Percentiles rank a stretch among this genome's conserved stretches.
phyloP scores from a whole-genome alignment of 2,888 invertebrate genomes.

The Eulithis prunata region DNA sequence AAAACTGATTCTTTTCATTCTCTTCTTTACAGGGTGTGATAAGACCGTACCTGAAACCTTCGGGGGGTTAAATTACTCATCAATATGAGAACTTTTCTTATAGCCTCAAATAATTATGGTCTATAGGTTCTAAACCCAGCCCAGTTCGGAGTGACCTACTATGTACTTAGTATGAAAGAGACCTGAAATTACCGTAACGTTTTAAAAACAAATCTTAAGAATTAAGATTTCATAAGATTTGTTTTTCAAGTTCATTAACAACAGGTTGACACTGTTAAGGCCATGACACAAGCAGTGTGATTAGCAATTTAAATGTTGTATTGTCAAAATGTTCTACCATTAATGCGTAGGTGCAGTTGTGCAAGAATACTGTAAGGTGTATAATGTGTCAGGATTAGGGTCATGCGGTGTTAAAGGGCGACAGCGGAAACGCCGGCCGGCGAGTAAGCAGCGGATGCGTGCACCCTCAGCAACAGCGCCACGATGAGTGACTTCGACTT shows the following conservation, averaged over 20 bases:
- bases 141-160: no score
- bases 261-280: background rate
- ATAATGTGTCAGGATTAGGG: slow-evolving; percentile 58
- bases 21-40: no score
- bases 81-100: no score
- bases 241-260: no score
- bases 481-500: slow-evolving; percentile 73
- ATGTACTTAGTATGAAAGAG: no score
- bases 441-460: slow-evolving; percentile 41
- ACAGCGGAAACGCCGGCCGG: slow-evolving; percentile 22
- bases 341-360: background rate
- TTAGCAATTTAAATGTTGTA: slow-evolving; percentile 7
- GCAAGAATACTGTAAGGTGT: slow-evolving; percentile 9
- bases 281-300: background rate
- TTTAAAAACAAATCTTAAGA: no score
- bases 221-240: no score
- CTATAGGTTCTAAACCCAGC: no score
- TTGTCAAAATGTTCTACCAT: slow-evolving; percentile 6
- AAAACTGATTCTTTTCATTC: background rate
- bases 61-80: no score
- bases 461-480: slow-evolving; percentile 52
- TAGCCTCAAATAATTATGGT: no score
- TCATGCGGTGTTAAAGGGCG: slow-evolving; percentile 54
- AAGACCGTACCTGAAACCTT: no score
- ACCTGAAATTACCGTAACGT: no score